Evolutionary conservation across 1,140 invertebrate species (phyloP).

Genomic region (Formica selysi): DNA sequence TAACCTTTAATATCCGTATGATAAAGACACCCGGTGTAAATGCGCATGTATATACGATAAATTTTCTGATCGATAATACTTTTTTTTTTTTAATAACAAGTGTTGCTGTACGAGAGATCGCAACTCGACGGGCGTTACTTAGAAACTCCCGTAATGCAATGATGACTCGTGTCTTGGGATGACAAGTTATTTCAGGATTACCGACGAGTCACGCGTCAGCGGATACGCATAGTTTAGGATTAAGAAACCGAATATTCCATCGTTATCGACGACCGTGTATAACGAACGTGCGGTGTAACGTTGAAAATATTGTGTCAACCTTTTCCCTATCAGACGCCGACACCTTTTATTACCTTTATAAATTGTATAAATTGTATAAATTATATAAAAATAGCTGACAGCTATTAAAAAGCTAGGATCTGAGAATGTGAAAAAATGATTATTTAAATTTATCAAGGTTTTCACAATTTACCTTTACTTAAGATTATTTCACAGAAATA

Average conservation of each 20-base stretch:
- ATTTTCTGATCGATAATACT: not conserved
- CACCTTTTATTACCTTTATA: not conserved
- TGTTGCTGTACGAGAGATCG: constrained; percentile 26
- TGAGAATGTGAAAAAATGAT: not conserved
- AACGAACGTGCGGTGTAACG: constrained; percentile 45
- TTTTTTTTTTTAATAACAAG: constrained; percentile 12
- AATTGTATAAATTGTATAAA: constrained; percentile 7
- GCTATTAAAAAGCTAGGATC: not conserved
- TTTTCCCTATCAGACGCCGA: not conserved
- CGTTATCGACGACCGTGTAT: constrained; percentile 28
- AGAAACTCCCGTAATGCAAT: constrained; percentile 57
- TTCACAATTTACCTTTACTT: not conserved
- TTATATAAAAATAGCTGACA: not conserved
- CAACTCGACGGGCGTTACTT: constrained; percentile 50
- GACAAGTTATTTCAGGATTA: constrained; percentile 59
- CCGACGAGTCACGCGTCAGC: constrained; percentile 57
- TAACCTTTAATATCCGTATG: not conserved
- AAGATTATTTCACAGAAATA: not conserved
- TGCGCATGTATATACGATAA: not conserved
- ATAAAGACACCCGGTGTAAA: constrained; percentile 7
- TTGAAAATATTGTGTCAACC: constrained; percentile 51
- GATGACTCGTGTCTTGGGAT: constrained; percentile 47
- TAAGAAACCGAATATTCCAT: constrained; percentile 57
- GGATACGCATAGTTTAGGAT: constrained; percentile 60
- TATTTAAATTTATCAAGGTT: not conserved